These are phyloP conservation scores for Cylloceria caligata DNA, from an alignment of 2,888 invertebrate species.

Conservation along the genomic window DNA sequence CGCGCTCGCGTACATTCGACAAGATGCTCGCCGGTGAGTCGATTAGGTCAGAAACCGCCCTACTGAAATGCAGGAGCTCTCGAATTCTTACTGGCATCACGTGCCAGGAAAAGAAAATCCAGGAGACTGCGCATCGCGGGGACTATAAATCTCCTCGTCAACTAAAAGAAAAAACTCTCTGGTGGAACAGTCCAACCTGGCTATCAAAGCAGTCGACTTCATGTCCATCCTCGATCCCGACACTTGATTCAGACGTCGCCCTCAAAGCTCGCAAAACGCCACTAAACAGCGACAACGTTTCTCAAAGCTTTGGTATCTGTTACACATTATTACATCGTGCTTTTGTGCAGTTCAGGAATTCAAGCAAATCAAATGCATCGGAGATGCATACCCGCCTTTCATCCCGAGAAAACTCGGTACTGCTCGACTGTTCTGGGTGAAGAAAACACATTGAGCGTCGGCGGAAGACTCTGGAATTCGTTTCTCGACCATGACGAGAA, in stretches of 20 bases:
- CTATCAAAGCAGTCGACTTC: slow-evolving; percentile 29
- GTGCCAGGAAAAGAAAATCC: too few relatives aligned
- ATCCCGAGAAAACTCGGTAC: slow-evolving; percentile 19
- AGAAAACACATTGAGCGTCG: slow-evolving; percentile 57
- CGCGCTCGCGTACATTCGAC: slow-evolving; percentile 36
- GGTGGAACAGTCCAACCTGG: slow-evolving; percentile 64
- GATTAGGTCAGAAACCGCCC: slow-evolving; percentile 73
- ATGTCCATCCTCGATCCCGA: slow-evolving; percentile 43
- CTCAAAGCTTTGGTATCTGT: slow-evolving; percentile 23
- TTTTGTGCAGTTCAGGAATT: too few relatives aligned
- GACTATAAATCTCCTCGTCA: slow-evolving; percentile 45
- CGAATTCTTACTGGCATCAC: slow-evolving; percentile 70
- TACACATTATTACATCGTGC: slow-evolving; percentile 27
- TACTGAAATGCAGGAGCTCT: slow-evolving; percentile 65
- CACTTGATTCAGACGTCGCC: background rate
- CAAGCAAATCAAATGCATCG: background rate
- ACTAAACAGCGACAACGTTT: too few relatives aligned
- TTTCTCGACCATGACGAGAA: slow-evolving; percentile 46
- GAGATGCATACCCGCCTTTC: background rate
- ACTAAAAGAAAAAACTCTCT: too few relatives aligned
- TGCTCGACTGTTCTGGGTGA: slow-evolving; percentile 50
- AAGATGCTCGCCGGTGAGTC: too few relatives aligned
- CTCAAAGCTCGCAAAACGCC: too few relatives aligned
- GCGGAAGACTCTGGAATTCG: slow-evolving; percentile 61
- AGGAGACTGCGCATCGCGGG: slow-evolving; percentile 64